phyloP scores from a whole-genome alignment of 2,113 vertebrate genomes.

The Hepsetus odoe region DNA sequence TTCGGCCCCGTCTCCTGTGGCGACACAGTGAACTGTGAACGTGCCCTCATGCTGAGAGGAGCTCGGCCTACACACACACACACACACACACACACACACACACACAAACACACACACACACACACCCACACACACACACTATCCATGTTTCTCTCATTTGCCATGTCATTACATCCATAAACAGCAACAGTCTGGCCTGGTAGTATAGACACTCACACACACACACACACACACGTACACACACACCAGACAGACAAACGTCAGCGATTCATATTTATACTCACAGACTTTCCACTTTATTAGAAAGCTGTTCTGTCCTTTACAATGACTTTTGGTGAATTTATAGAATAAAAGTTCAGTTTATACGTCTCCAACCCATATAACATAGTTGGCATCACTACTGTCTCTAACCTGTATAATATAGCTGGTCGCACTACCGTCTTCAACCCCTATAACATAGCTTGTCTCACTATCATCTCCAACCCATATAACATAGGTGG shows the following conservation, averaged over 20 bases:
- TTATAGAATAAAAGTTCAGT: too few relatives aligned
- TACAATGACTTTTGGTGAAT: too few relatives aligned
- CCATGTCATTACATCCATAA: background rate
- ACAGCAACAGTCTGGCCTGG: background rate
- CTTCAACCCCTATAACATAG: too few relatives aligned
- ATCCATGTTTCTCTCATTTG: background rate
- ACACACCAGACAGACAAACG: background rate
- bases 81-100: conserved; percentile 24
- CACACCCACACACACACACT: conserved; percentile 9
- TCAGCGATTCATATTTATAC: too few relatives aligned
- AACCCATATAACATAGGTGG: too few relatives aligned
- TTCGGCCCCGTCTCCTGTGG: conserved; percentile 41
- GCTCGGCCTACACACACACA: conserved; percentile 16
- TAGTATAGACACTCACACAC: background rate
- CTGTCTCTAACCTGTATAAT: too few relatives aligned
- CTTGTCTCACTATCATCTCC: too few relatives aligned
- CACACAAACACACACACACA: conserved; percentile 4
- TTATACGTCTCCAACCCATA: too few relatives aligned
- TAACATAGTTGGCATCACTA: too few relatives aligned
- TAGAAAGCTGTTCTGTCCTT: too few relatives aligned
- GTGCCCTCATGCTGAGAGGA: conserved; percentile 32
- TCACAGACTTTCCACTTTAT: background rate
- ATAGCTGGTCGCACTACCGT: too few relatives aligned
- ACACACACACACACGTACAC: background rate
- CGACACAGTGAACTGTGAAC: conserved; percentile 40